Evolutionary conservation across 2,113 vertebrate genomes (phyloP).

Genomic region (Boleophthalmus pectinirostris): DNA sequence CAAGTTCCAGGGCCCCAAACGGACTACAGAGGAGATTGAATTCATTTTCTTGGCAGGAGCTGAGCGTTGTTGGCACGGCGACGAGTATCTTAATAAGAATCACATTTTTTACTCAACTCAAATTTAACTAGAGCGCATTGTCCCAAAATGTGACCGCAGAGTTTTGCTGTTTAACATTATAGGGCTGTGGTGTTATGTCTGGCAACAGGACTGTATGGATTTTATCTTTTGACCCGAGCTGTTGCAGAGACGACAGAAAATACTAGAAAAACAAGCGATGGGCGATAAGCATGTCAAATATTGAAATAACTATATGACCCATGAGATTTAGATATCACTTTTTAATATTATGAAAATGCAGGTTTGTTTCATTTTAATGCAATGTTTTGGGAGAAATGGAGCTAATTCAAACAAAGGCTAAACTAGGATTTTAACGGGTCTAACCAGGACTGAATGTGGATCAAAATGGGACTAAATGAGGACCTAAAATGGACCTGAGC

Average conservation of each 20-base stretch:
- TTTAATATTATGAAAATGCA: neutral
- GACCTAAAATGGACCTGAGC: too few species aligned
- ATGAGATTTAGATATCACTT: neutral
- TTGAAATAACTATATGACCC: neutral
- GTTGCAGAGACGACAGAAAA: constrained; percentile 14
- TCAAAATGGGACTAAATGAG: neutral
- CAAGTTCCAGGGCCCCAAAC: constrained; percentile 35
- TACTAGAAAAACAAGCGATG: neutral
- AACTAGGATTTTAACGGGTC: neutral
- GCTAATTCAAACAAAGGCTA: neutral
- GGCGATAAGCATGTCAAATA: neutral
- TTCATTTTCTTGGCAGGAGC: constrained; percentile 64
- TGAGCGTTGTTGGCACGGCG: constrained; percentile 63
- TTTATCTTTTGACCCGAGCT: constrained; percentile 56
- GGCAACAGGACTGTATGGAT: constrained; percentile 56
- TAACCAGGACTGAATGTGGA: neutral
- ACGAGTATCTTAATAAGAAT: constrained; percentile 73
- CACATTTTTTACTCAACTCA: constrained; percentile 68
- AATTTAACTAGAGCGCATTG: constrained; percentile 71
- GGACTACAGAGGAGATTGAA: constrained; percentile 59
- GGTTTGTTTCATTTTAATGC: neutral
- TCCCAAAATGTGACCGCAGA: constrained; percentile 64
- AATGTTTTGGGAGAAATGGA: neutral
- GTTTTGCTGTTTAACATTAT: constrained; percentile 58
- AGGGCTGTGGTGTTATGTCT: constrained; percentile 70